A percentile compares a stretch with the other conserved stretches of the same genome.
These are phyloP conservation scores for Willowsia nigromaculata DNA, from an alignment of 2,888 invertebrate species.

Conservation along the genomic window DNA sequence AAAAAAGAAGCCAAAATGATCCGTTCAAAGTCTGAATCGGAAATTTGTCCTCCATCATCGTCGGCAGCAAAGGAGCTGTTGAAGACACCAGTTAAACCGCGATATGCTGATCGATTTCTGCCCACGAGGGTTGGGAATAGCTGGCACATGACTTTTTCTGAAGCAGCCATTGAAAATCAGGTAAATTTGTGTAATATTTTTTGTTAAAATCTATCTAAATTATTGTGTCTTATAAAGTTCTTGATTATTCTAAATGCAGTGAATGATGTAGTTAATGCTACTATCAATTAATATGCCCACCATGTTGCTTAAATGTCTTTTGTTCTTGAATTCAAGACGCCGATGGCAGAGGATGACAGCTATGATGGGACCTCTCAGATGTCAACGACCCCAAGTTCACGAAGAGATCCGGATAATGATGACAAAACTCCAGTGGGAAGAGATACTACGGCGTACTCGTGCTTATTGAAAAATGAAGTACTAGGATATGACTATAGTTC, in stretches of 20 bases:
- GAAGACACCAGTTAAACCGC: conserved; percentile 81
- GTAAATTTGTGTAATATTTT: background rate
- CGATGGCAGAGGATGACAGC: background rate
- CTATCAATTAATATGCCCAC: no score
- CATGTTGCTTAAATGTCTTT: no score
- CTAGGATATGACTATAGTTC: conserved; percentile 93
- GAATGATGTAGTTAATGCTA: no score
- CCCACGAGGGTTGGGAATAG: conserved; percentile 93
- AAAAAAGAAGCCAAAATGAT: background rate
- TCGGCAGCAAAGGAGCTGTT: background rate
- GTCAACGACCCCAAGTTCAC: background rate
- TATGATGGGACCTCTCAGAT: no score
- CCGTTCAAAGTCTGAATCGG: background rate
- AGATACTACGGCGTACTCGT: conserved; percentile 90
- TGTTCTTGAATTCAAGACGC: background rate
- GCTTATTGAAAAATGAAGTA: conserved; percentile 96
- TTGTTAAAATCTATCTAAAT: no score
- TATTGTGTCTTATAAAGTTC: no score
- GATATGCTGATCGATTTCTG: conserved; percentile 90
- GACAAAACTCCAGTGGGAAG: background rate
- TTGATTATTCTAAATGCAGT: no score
- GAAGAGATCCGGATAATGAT: background rate
- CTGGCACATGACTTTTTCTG: conserved; percentile 89
- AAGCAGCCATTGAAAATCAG: conserved; percentile 27
- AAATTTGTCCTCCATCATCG: background rate